A percentile compares a stretch with the other conserved stretches of the same genome.
These are phyloP conservation scores for Propsilocerus akamusi DNA, from an alignment of 1,140 invertebrate species.

Conservation along the genomic window DNA sequence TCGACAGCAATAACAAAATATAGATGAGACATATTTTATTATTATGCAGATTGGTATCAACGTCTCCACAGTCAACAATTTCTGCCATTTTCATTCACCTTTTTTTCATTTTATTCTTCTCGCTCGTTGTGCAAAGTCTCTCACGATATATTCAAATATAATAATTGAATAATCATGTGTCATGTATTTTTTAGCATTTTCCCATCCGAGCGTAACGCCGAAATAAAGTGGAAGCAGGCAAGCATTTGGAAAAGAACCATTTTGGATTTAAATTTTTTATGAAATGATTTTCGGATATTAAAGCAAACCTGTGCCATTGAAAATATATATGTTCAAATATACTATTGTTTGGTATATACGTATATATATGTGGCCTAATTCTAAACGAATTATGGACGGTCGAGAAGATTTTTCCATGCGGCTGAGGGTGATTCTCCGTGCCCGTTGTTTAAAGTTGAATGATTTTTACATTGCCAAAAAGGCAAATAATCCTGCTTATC, in stretches of 20 bases:
- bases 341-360: background rate
- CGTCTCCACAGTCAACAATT: too few relatives aligned
- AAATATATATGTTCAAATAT: too few relatives aligned
- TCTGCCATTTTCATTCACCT: background rate
- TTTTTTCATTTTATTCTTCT: background rate
- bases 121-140: background rate
- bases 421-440: too few relatives aligned
- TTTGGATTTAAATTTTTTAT: constrained; percentile 1
- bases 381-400: background rate
- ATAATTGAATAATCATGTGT: constrained; percentile 4
- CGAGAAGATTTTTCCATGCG: background rate
- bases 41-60: too few relatives aligned
- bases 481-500: too few relatives aligned
- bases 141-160: too few relatives aligned
- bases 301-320: too few relatives aligned
- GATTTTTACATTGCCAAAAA: too few relatives aligned
- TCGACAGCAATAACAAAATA: too few relatives aligned
- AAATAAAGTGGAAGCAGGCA: background rate
- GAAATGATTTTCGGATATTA: constrained; percentile 4
- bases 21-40: too few relatives aligned
- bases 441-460: background rate
- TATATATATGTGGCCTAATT: background rate
- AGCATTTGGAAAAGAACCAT: background rate
- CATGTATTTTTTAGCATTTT: background rate
- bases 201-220: too few relatives aligned